A percentile compares a stretch with the other conserved stretches of the same genome.
phyloP scores from a whole-genome alignment of 2,113 vertebrate species.

The Rafetus swinhoei region DNA sequence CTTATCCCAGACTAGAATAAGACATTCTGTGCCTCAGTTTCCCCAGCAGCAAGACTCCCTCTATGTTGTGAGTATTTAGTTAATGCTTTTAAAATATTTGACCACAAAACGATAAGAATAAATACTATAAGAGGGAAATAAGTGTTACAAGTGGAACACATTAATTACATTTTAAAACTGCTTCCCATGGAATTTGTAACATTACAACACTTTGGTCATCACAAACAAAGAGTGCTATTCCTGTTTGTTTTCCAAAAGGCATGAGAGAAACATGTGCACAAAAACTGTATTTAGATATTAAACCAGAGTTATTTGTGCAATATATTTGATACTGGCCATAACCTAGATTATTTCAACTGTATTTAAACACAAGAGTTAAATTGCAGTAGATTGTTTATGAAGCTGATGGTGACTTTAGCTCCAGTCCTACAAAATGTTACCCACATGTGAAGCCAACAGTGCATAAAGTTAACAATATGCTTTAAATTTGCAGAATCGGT shows the following conservation, averaged over 20 bases:
- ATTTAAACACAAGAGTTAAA: accelerated
- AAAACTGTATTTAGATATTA: not conserved
- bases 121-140: accelerated
- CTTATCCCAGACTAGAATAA: not conserved
- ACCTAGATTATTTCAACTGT: not conserved
- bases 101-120: not conserved
- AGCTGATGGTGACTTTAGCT: accelerated
- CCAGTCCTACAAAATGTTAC: not conserved
- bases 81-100: no score
- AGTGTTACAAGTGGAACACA: not conserved
- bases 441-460: accelerated
- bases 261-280: constrained; percentile 12
- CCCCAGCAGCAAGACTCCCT: not conserved
- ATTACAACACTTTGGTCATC: not conserved
- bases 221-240: not conserved
- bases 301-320: not conserved
- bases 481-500: not conserved
- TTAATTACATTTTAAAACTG: accelerated
- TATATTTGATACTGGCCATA: accelerated
- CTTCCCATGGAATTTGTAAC: not conserved
- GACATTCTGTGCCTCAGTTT: not conserved
- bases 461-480: not conserved
- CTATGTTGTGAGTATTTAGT: no score
- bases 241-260: constrained; percentile 1
- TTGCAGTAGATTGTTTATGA: accelerated